A percentile compares a stretch with the other conserved stretches of the same genome.
Evolutionary conservation across 2,888 invertebrate genomes (phyloP).

Genomic region (Homarus gammarus): DNA sequence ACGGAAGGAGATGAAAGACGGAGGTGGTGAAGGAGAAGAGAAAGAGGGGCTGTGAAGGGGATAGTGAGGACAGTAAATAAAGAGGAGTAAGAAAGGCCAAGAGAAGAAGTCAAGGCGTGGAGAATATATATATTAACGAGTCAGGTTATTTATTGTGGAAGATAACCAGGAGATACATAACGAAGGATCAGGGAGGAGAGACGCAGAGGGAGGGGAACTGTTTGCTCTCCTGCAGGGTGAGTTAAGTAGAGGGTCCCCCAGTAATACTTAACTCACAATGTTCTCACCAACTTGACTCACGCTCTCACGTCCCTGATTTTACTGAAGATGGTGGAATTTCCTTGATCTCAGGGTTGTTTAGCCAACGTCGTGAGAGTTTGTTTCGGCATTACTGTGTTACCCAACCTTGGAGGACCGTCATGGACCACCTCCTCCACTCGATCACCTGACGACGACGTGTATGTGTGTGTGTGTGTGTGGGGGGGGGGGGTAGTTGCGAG

Average conservation of each 20-base stretch:
- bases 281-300: background rate
- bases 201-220: background rate
- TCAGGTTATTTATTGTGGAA: slow-evolving; percentile 6
- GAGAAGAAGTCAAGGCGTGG: background rate
- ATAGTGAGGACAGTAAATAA: no score
- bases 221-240: background rate
- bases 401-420: background rate
- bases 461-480: no score
- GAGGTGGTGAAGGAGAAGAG: background rate
- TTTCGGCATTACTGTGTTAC: background rate
- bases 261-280: background rate
- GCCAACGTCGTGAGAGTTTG: background rate
- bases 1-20: background rate
- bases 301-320: background rate
- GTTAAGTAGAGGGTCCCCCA: background rate
- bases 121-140: background rate
- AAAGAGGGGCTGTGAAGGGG: background rate
- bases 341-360: background rate
- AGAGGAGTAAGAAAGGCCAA: background rate
- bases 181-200: background rate
- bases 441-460: no score
- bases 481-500: background rate
- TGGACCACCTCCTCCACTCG: background rate
- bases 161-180: background rate
- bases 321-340: background rate